Evolutionary conservation across 2,888 invertebrate genomes (phyloP), one percentile per base, ranked within the genome.

Genomic region (Napeogenes inachia): DNA sequence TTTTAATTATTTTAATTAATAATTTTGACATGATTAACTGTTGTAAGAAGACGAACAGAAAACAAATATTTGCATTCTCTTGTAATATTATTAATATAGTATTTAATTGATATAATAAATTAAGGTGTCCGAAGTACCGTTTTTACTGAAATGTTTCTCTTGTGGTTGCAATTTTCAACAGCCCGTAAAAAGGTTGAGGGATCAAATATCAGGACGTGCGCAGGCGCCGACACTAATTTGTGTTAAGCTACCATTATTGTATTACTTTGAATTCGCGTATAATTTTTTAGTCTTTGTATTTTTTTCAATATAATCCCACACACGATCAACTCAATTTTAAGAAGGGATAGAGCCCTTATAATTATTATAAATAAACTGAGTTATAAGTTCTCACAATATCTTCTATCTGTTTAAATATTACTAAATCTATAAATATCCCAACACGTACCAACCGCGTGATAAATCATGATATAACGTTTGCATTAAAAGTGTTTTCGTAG

Each of bases 191-290:
- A 60, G 62, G 57, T 62, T 58, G 47, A 55, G 21, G 62, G 63
- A 70, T 68, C 62, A 56, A 65, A 66, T 67, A 68, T 65, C 67
- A 45, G 60, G 63, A 57, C 63, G 59, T 61, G 63, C 45, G 54
- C 63, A 64, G 30, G 62, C 65, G 55, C 62, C 64, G 65, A 64
- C 58, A 47, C 54, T 66, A 67, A 67, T 66, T 66, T 69, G 61
- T 57, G 61, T 65, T 63, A 65, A 68, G 59, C 57, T 60, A 57
- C 57, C 57, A 54, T 62, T 62, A 62, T 68, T 63, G 59, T 63
- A 58, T 66, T 68, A 66, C 69, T 56, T 32, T n/a, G 54, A 60
- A 54, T 35, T 57, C 13, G 53, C 21, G 21, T 21, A 33, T 57
- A 38, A 42, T 61, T 33, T 38, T 61, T 47, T 45, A 54, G 32